phyloP scores from a whole-genome alignment of 2,113 vertebrate species.

The Leucosticte australis region DNA sequence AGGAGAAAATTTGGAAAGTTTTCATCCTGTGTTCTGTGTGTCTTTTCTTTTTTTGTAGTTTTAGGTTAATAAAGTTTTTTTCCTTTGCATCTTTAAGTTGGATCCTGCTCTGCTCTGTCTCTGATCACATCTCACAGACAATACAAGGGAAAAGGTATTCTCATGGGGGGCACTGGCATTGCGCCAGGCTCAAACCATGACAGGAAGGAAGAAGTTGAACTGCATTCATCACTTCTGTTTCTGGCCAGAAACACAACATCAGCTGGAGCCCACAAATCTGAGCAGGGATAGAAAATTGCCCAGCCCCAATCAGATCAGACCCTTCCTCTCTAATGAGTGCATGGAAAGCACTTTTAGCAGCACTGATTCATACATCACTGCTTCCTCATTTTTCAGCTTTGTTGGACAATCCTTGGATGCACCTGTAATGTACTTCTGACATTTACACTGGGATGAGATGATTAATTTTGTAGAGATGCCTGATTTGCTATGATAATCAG shows the following conservation, averaged over 20 bases:
- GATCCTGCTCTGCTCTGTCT: too few species aligned
- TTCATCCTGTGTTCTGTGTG: too few species aligned
- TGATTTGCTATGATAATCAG: neutral
- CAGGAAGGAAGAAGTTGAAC: neutral
- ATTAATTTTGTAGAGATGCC: neutral
- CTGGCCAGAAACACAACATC: neutral
- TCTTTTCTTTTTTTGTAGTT: too few species aligned
- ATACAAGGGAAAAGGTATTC: too few species aligned
- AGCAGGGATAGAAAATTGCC: neutral
- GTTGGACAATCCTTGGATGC: neutral
- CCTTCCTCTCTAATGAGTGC: neutral
- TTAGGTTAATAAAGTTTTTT: too few species aligned
- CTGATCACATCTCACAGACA: too few species aligned
- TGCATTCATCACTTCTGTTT: fast-evolving
- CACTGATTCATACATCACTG: neutral
- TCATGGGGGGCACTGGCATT: too few species aligned
- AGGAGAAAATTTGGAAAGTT: too few species aligned
- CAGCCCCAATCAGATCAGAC: neutral
- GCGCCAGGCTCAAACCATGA: too few species aligned
- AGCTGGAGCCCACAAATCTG: neutral
- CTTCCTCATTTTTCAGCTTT: neutral
- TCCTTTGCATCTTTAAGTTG: too few species aligned
- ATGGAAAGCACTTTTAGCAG: neutral
- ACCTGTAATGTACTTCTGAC: neutral
- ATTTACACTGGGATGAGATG: neutral